Conservation (phyloP, 2,113 vertebrate species). For the Corynorhinus townsendii region DNA sequence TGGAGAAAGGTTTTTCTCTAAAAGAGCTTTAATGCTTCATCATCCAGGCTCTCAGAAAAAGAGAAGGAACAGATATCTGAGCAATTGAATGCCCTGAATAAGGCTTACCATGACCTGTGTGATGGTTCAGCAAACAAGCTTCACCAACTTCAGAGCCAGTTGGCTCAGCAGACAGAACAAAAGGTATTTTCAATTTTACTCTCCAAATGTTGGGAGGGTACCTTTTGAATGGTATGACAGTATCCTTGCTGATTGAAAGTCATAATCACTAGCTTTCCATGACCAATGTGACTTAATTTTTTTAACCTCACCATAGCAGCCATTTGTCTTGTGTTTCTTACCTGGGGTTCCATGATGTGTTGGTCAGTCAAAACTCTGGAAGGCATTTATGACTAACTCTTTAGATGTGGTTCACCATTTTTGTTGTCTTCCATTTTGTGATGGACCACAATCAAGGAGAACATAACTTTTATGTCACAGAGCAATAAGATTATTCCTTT, state of each 20-base stretch:
- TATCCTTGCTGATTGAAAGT: constrained; percentile 47
- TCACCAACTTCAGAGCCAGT: constrained; percentile 91
- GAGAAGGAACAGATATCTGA: constrained; percentile 88
- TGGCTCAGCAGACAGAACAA: constrained; percentile 92
- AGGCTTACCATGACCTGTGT: constrained; percentile 90
- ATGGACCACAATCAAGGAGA: not conserved
- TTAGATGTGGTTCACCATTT: not conserved
- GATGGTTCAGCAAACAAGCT: constrained; percentile 87
- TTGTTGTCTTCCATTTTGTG: not conserved
- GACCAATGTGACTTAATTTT: constrained; percentile 50
- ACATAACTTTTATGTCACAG: constrained; percentile 7
- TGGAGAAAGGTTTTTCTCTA: not conserved
- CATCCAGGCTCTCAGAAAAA: constrained; percentile 87
- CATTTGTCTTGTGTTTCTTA: constrained; percentile 54
- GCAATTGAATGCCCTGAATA: constrained; percentile 86
- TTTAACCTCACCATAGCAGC: constrained; percentile 54
- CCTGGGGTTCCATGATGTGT: constrained; percentile 50
- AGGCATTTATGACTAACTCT: not conserved
- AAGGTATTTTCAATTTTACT: constrained; percentile 86
- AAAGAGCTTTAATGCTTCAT: not conserved
- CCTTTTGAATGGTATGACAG: constrained; percentile 6
- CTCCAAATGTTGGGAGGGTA: not conserved
- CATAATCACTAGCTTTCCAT: constrained; percentile 41
- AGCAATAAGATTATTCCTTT: not conserved
- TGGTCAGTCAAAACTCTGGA: constrained; percentile 54